Base-by-base conservation (phyloP, 2,113 vertebrate species). In the Pseudorectes ferrugineus region DNA sequence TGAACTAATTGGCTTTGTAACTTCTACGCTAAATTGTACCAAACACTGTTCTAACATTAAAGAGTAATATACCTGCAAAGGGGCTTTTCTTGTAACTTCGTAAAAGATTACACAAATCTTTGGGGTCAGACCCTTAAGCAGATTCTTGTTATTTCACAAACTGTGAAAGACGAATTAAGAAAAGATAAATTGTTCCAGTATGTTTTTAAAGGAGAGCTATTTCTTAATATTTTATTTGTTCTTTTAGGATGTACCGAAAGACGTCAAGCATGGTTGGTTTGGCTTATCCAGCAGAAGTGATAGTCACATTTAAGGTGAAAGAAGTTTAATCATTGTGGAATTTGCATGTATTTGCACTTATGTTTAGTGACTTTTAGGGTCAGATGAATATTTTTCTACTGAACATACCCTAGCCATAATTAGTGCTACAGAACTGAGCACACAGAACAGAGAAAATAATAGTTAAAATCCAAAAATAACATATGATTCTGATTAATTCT, bases 211-310 rank as follows among this genome's bases (percentile, higher is more conserved):
- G 25, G 33, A 54, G 25, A 82, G 14, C 10, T 88, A 28, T 61
- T 67, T 77, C 20, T 75, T 93, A 80, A 72, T 94, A 43, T 91
- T 75, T 77, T 66, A 66, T 95, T 95, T 96, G 6, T 94, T 92
- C 86, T 94, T 97, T 79, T 97, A 99, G 99, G 98, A 99, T 99
- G 99, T 99, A 99, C 97, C 98, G 99, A 97, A 98, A 99, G 96
- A 99, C 98, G 4, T 99, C 99, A 72, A 99, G 98, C 96, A 98
- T 99, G 99, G 98, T 98, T 57, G 99, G 99, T 72, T 98, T 99
- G 97, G 98, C 98, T 65, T 99, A 99, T 89, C 99, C 99, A 92
- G 98, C 99, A 95, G 98, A 98, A 87, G 99, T 99, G 78, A 98
- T 99, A 96, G 87, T 96, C 79, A 98, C 98, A 82, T 98, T 99